Evolutionary conservation across 2,113 vertebrate species (phyloP).

Genomic region (Caloenas nicobarica): DNA sequence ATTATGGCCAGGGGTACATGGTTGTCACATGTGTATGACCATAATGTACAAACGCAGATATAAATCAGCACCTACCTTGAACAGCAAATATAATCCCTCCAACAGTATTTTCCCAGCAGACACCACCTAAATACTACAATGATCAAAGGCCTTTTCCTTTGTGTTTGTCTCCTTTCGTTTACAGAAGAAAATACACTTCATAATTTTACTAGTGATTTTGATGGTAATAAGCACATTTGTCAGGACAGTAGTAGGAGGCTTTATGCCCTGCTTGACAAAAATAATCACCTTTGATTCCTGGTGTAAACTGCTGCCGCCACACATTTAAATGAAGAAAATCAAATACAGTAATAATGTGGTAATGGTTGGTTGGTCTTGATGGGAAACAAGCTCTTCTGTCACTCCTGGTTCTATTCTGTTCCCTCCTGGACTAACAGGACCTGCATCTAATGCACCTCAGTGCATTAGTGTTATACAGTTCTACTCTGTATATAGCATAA

Average conservation of each 20-base stretch:
- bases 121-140: not conserved
- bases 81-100: not conserved
- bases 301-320: constrained; percentile 6
- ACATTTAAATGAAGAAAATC: constrained; percentile 30
- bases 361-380: not conserved
- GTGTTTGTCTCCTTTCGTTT: not conserved
- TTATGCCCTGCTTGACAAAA: not conserved
- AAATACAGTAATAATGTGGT: not conserved
- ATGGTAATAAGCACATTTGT: not conserved
- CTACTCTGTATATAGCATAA: not conserved
- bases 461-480: not conserved
- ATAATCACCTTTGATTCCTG: constrained; percentile 12
- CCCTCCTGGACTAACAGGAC: not conserved
- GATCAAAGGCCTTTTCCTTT: not conserved
- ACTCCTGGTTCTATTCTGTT: not conserved
- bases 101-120: not conserved
- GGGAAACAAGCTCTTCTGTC: constrained; percentile 9
- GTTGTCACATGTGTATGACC: not conserved
- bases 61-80: not conserved
- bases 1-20: not conserved
- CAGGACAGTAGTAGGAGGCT: not conserved
- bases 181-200: not conserved
- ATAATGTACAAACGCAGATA: not conserved
- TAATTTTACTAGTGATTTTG: not conserved
- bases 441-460: rapidly evolving